Evolutionary conservation across 2,113 vertebrate species (phyloP).

Genomic region (Ellobius talpinus): DNA sequence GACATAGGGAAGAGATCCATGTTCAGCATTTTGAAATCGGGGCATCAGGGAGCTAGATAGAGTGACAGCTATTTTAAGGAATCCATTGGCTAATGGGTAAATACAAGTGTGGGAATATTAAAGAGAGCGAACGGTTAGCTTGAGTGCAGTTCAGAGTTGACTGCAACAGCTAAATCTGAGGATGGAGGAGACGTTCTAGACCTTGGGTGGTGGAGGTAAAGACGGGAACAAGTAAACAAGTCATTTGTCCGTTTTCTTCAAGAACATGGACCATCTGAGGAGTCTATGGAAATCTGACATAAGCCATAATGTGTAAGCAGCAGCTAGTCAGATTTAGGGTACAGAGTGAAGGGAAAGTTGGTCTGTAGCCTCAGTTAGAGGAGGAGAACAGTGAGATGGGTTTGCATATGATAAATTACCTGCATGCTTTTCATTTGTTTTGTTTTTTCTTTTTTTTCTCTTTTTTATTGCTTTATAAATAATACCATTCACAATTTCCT

Average conservation of each 20-base stretch:
- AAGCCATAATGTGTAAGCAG: background rate
- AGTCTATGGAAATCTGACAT: constrained; percentile 9
- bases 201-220: background rate
- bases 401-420: background rate
- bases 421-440: constrained; percentile 42
- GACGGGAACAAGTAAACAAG: constrained; percentile 21
- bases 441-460: background rate
- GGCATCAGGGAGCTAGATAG: background rate
- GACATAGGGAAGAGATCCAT: background rate
- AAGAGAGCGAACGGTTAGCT: background rate
- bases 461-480: background rate
- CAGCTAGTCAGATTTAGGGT: background rate
- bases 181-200: background rate
- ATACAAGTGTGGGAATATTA: background rate
- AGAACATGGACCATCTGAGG: background rate
- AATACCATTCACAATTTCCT: too few species aligned
- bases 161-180: constrained; percentile 8
- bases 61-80: constrained; percentile 19
- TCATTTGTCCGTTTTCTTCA: background rate
- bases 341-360: background rate
- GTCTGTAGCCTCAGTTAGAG: background rate
- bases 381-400: background rate
- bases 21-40: constrained; percentile 14
- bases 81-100: constrained; percentile 1
- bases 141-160: background rate